Conservation (phyloP, 2,797 vertebrate species). For the Harpagifer antarcticus region DNA sequence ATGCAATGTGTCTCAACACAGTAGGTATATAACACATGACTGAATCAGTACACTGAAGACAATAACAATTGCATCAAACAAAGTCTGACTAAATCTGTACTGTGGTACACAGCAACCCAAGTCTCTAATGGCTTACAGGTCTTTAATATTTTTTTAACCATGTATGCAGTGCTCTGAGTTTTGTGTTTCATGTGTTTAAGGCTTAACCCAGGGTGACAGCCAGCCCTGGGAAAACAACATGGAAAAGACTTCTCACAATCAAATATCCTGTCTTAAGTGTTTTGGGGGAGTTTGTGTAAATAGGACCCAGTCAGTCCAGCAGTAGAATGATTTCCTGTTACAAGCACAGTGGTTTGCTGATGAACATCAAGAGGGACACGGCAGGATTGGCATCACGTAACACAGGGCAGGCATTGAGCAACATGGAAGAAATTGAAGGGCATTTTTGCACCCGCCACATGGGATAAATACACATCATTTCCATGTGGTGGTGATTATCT, state of each 20-base stretch:
- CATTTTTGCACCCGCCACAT: conserved; percentile 35
- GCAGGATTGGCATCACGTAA: conserved; percentile 52
- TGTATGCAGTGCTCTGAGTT: conserved; percentile 50
- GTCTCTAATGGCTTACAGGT: conserved; percentile 56
- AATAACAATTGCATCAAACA: conserved; percentile 67
- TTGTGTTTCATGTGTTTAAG: conserved; percentile 70
- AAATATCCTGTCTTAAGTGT: conserved; percentile 83
- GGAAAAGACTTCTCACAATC: conserved; percentile 78
- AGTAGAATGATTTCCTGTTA: conserved; percentile 80
- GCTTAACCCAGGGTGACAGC: conserved; percentile 70
- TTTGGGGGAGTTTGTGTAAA: conserved; percentile 81
- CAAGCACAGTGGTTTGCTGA: conserved; percentile 72
- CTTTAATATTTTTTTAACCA: conserved; percentile 37
- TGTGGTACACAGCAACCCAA: conserved; percentile 23
- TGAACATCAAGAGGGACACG: conserved; percentile 63
- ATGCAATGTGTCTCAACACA: conserved; percentile 29
- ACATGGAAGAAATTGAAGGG: conserved; percentile 45
- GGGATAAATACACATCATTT: conserved; percentile 47
- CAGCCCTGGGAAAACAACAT: conserved; percentile 73
- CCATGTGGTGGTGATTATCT: conserved; percentile 24
- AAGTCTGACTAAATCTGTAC: conserved; percentile 38
- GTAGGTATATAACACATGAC: conserved; percentile 36
- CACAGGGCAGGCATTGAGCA: conserved; percentile 38
- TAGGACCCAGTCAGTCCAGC: conserved; percentile 71
- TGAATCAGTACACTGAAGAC: conserved; percentile 40